Evolutionary conservation across 2,888 invertebrate species (phyloP).

Genomic region (Cephalotes varians): DNA sequence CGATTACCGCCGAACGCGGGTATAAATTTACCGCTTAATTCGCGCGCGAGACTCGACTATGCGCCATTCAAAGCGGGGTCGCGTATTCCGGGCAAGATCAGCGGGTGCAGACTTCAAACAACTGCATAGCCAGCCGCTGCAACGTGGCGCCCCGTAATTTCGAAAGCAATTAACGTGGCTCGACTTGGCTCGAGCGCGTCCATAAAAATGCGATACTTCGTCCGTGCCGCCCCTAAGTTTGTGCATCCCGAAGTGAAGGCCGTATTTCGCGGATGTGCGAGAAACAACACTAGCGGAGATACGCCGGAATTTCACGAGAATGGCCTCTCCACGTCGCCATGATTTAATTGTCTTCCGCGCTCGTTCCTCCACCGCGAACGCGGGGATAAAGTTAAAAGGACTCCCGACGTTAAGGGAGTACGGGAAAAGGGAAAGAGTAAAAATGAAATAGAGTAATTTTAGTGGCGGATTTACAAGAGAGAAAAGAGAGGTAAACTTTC

Average conservation of each 20-base stretch:
- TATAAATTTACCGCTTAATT: conserved; percentile 47
- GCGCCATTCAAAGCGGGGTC: conserved; percentile 8
- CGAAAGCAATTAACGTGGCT: conserved; percentile 64
- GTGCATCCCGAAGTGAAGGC: conserved; percentile 9
- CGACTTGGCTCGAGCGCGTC: conserved; percentile 40
- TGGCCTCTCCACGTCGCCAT: not conserved
- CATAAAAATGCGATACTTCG: conserved; percentile 52
- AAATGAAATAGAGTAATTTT: not conserved
- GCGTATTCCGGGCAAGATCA: conserved; percentile 20
- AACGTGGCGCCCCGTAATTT: conserved; percentile 57
- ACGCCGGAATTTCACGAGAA: conserved; percentile 12
- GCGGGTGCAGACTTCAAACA: conserved; percentile 42
- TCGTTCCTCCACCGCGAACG: not conserved
- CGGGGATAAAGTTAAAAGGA: not conserved
- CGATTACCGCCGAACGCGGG: not conserved
- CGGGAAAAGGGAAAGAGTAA: not conserved
- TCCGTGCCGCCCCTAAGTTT: conserved; percentile 3
- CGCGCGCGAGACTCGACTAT: conserved; percentile 4
- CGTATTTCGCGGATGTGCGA: conserved; percentile 20
- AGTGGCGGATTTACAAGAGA: conserved; percentile 1
- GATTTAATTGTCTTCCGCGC: conserved; percentile 29
- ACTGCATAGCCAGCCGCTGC: conserved; percentile 31
- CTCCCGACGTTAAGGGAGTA: not conserved
- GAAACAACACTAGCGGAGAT: not conserved
- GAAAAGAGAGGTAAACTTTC: not conserved